Conservation (phyloP, 2,888 invertebrate species). For the Tachina lurida region DNA sequence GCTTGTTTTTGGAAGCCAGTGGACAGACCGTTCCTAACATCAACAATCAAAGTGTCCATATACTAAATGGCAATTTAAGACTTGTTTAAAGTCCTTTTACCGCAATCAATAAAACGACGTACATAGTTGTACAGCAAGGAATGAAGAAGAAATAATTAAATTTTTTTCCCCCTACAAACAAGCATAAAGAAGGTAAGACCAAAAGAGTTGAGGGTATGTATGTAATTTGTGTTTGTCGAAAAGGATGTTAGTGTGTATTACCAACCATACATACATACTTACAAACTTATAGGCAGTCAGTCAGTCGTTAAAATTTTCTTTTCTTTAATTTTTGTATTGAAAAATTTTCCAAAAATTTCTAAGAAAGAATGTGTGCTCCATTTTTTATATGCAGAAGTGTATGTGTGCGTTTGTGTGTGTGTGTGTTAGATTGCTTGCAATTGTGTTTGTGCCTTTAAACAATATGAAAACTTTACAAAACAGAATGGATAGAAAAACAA, state of each 20-base stretch:
- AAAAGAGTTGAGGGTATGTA: constrained; percentile 12
- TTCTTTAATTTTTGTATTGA: constrained; percentile 28
- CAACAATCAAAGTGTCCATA: constrained; percentile 67
- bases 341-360: constrained; percentile 38
- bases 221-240: constrained; percentile 19
- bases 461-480: constrained; percentile 37
- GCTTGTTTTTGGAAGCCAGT: constrained; percentile 50
- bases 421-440: not conserved
- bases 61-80: constrained; percentile 70
- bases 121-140: not conserved
- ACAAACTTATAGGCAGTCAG: constrained; percentile 61
- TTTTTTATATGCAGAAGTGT: not conserved
- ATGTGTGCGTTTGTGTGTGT: constrained; percentile 9
- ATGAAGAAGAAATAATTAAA: not conserved
- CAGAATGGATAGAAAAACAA: constrained; percentile 30
- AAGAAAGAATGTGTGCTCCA: not conserved
- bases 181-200: constrained; percentile 5
- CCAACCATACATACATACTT: constrained; percentile 1
- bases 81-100: constrained; percentile 67
- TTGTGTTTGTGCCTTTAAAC: constrained; percentile 32
- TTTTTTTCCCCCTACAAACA: not conserved
- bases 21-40: constrained; percentile 38
- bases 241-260: constrained; percentile 43
- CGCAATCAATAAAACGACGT: constrained; percentile 65
- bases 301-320: constrained; percentile 46